These are phyloP conservation scores for Amblyraja radiata DNA, from an alignment of 2,797 vertebrate genomes.

Conservation along the genomic window DNA sequence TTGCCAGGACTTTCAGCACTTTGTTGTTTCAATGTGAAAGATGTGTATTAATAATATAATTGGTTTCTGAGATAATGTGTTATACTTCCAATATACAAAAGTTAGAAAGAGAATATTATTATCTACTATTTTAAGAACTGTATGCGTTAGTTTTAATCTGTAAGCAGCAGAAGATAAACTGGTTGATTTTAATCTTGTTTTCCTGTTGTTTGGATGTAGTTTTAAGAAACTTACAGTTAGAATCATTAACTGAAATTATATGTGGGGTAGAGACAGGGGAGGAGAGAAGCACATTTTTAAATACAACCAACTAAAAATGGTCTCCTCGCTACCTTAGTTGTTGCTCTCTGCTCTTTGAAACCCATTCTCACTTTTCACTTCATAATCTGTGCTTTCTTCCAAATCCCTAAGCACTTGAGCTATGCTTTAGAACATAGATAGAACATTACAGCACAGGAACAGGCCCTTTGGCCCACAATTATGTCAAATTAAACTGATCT, in stretches of 20 bases:
- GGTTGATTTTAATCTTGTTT: slow-evolving; percentile 5
- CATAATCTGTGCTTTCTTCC: neutral
- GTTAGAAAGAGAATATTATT: neutral
- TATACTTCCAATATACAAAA: neutral
- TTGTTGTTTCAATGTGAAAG: slow-evolving; percentile 17
- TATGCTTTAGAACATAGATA: neutral
- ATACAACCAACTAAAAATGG: neutral
- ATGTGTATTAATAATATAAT: slow-evolving; percentile 15
- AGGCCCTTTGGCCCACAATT: too few species aligned
- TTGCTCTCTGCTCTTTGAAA: neutral
- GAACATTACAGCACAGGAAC: too few species aligned
- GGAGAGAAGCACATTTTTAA: neutral
- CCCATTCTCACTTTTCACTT: neutral
- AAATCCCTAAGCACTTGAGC: neutral
- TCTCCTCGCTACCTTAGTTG: neutral
- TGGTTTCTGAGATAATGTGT: neutral
- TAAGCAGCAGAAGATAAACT: neutral
- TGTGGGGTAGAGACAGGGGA: neutral
- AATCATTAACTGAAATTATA: neutral
- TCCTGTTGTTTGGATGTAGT: neutral
- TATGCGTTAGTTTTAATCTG: neutral
- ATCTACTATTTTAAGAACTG: neutral
- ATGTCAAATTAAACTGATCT: too few species aligned
- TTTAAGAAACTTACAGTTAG: neutral
- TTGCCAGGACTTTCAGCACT: neutral